Evolutionary conservation across 2,797 vertebrate species (phyloP), one percentile per base, ranked within the genome.

Genomic region (Rachycentron canadum): DNA sequence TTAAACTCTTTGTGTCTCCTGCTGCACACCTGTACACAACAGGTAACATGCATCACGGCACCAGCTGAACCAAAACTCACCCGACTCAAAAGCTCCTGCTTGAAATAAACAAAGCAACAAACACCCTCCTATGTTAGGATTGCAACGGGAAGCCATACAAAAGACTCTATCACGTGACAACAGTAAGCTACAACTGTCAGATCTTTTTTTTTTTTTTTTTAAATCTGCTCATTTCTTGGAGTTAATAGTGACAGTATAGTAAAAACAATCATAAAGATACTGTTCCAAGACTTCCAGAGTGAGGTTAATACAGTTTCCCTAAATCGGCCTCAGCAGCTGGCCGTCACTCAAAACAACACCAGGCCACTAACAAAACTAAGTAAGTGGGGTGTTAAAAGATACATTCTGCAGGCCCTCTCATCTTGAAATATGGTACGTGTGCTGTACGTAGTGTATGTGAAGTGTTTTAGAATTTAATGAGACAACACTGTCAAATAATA

Each of bases 251-350:
- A 41, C 21, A 56, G 28, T 30, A 38, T 45, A 40, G 23, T 45
- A 25, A 66, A 68, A 53, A 49, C 41, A 23, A 59, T 36, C 19
- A 23, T 50, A 12, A 50, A 47, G n/a, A 41, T 14, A 43, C 12
- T 0, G 47, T 7, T 50, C 7, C 34, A 26, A 69, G 67, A 69
- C 81, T 67, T 82, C n/a, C 56, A 63, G 13, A 41, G 38, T 17
- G 40, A 78, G 23, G 52, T 74, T 58, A 66, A 69, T 73, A 34
- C 25, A 47, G 1, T 47, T 49, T 58, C 52, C 30, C 25, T 58
- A 32, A 68, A 52, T 68, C n/a, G 49, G 41, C 60, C 49, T 50
- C 55, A 53, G 66, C 77, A 76, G 63, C 75, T 64, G 76, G 45
- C 13, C 40, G 19, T 57, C 74, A 45, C 32, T 73, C 57, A 64